phyloP scores from a whole-genome alignment of 1,140 invertebrate species.

The Epicauta chinensis region DNA sequence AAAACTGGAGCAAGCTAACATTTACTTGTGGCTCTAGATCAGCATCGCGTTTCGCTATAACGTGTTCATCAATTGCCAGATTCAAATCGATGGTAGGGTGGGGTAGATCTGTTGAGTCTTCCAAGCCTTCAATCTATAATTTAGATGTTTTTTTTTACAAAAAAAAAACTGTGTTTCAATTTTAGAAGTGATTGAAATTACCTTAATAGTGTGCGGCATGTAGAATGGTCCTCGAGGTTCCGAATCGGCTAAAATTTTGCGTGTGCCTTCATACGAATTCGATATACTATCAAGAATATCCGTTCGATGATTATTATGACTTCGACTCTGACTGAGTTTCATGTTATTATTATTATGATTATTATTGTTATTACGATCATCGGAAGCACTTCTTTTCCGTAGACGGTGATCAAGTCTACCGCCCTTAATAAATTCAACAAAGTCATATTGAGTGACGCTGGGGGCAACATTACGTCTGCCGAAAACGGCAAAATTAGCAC shows the following conservation, averaged over 20 bases:
- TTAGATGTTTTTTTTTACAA: background rate
- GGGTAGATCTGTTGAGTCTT: conserved; percentile 33
- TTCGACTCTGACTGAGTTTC: background rate
- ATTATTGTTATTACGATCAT: conserved; percentile 35
- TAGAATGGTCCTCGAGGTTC: conserved; percentile 38
- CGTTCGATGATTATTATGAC: conserved; percentile 32
- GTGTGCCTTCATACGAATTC: conserved; percentile 44
- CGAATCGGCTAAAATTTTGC: conserved; percentile 43
- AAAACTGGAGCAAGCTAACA: conserved; percentile 77
- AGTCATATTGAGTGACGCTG: conserved; percentile 92
- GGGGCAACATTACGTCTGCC: conserved; percentile 86
- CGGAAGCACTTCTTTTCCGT: conserved; percentile 47
- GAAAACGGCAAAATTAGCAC: conserved; percentile 90
- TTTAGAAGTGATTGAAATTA: conserved; percentile 17
- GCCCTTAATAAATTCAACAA: conserved; percentile 84
- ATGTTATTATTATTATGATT: conserved; percentile 33
- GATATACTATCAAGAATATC: conserved; percentile 49
- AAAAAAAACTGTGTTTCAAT: no score
- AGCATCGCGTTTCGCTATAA: conserved; percentile 51
- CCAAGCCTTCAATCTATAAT: conserved; percentile 9
- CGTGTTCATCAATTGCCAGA: conserved; percentile 47
- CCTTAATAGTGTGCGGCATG: conserved; percentile 34
- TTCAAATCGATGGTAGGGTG: conserved; percentile 43
- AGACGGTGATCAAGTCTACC: conserved; percentile 71
- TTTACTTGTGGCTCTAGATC: conserved; percentile 65